Percentiles rank a stretch among this genome's conserved stretches.
Conservation (phyloP, 2,797 vertebrate species). For the Schizopygopsis pylzovi region DNA sequence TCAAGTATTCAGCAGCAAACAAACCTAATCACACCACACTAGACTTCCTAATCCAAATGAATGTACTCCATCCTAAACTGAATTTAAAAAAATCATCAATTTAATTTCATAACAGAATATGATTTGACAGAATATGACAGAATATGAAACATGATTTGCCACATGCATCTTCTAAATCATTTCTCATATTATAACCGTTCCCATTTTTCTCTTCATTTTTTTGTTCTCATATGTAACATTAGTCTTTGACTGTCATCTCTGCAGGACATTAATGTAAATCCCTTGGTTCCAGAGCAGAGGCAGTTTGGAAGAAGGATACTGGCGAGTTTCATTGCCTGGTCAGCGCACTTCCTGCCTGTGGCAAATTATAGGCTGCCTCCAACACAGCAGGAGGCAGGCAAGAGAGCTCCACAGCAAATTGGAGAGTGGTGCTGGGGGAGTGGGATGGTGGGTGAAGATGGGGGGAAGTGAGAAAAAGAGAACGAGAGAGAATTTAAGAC, state of each 20-base stretch:
- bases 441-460: background rate
- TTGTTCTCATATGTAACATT: conserved; percentile 58
- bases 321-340: conserved; percentile 67
- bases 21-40: conserved; percentile 4
- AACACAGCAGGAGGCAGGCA: conserved; percentile 53
- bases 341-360: conserved; percentile 72
- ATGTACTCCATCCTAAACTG: background rate
- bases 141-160: background rate
- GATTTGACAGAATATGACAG: background rate
- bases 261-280: conserved; percentile 80
- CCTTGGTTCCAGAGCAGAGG: conserved; percentile 68
- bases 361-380: conserved; percentile 68
- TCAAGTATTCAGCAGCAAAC: conserved; percentile 23
- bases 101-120: conserved; percentile 14
- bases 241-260: conserved; percentile 56
- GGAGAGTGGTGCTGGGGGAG: background rate
- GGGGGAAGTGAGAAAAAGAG: conserved; percentile 58
- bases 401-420: conserved; percentile 48
- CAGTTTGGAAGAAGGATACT: conserved; percentile 57
- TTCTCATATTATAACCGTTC: background rate
- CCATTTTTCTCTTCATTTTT: background rate
- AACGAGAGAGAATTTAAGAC: conserved; percentile 28
- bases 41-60: conserved; percentile 12
- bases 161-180: conserved; percentile 11
- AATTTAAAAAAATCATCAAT: conserved; percentile 6